Evolutionary conservation across 2,113 vertebrate species (phyloP), one percentile per base, ranked within the genome.

Genomic region (Xyliphius kryptos): DNA sequence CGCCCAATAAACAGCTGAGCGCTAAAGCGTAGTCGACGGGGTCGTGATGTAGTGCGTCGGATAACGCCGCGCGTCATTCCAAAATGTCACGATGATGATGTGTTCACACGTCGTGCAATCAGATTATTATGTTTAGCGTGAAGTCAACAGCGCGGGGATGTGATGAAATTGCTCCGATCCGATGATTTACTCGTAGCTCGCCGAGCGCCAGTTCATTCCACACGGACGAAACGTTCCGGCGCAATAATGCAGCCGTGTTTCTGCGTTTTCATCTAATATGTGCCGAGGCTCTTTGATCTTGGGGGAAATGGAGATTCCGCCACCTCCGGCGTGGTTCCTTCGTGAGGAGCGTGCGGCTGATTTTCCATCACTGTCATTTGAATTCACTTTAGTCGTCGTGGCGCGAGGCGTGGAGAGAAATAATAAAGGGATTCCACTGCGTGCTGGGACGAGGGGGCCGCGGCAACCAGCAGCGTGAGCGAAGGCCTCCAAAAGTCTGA

Each of bases 321-420:
- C n/a, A 50, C 54, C 54, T 50, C 49, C 13, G 6, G 3, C 15
- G 15, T 15, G 9, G 22, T 44, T 59, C n/a, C 2, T 3, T 47
- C 38, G 63, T 12, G 7, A 50, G n/a, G 43, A 51, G 22, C 46
- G 58, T 11, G 20, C 54, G 9, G 19, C 26, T 51, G 64, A 66
- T 58, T 66, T 66, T 56, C 53, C 53, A 49, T 37, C 46, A 40
- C 54, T 26, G 43, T 50, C 54, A 52, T 51, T 58, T 58, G 15
- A 26, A 19, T 49, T 48, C 46, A 58, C 55, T 58, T 51, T 19
- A 58, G 20, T 52, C 17, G 47, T 12, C 10, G 5, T n/a, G n/a
- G n/a, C n/a, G n/a, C n/a, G n/a, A n/a, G 12, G 26, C 7, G 26
- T 32, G 4, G 26, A 6, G 26, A 32, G 4, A 32, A 32, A 32